These are phyloP conservation scores for Notodromas monacha DNA, from an alignment of 2,888 invertebrate genomes.

Conservation along the genomic window DNA sequence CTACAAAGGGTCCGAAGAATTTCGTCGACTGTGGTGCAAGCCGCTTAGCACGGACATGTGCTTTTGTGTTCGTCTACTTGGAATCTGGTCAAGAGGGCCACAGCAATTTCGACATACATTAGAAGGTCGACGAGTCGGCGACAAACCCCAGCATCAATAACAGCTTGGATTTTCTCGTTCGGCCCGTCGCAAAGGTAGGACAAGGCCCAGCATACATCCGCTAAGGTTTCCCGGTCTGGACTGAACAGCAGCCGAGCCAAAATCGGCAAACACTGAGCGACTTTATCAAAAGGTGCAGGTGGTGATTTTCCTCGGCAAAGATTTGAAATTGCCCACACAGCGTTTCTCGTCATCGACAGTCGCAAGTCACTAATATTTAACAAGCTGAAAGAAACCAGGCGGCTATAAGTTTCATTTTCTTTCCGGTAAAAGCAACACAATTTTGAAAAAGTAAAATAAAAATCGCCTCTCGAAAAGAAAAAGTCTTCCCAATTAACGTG, in stretches of 20 bases:
- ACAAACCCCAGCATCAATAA: conserved; percentile 78
- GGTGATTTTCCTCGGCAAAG: conserved; percentile 90
- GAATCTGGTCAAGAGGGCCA: too few relatives aligned
- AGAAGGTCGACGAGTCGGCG: conserved; percentile 33
- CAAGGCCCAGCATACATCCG: conserved; percentile 87
- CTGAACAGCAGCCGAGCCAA: conserved; percentile 57
- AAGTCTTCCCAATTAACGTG: too few relatives aligned
- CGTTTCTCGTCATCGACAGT: conserved; percentile 67
- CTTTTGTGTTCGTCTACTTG: too few relatives aligned
- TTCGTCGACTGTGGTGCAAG: conserved; percentile 21
- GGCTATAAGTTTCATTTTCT: too few relatives aligned
- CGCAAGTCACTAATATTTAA: too few relatives aligned
- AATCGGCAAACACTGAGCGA: conserved; percentile 46
- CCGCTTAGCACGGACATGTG: too few relatives aligned
- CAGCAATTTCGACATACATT: conserved; percentile 22
- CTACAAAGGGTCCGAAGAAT: too few relatives aligned
- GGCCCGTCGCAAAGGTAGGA: conserved; percentile 85
- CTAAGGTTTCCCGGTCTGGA: conserved; percentile 39
- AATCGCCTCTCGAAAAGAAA: too few relatives aligned
- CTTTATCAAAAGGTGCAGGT: conserved; percentile 56
- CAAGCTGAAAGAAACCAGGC: too few relatives aligned
- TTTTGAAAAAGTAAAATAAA: too few relatives aligned
- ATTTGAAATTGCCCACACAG: conserved; percentile 94
- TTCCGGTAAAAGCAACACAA: too few relatives aligned
- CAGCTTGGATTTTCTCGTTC: conserved; percentile 86